A percentile compares a stretch with the other conserved stretches of the same genome.
phyloP scores from a whole-genome alignment of 2,888 invertebrate species.

The Boloria selene region DNA sequence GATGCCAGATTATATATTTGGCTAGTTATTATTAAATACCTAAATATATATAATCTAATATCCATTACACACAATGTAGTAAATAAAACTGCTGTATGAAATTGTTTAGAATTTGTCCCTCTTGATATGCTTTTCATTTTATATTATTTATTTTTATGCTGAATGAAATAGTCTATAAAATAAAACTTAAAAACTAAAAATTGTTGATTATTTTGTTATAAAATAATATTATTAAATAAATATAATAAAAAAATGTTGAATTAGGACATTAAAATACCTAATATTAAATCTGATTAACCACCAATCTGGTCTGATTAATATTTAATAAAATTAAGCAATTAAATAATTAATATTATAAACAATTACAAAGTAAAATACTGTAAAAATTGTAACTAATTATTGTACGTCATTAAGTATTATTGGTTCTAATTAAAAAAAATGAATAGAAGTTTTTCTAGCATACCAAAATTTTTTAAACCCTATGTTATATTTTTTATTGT shows the following conservation, averaged over 20 bases:
- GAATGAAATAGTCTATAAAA: conserved; percentile 1
- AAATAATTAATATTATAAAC: conserved; percentile 19
- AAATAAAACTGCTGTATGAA: conserved; percentile 1
- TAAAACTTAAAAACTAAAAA: conserved; percentile 13
- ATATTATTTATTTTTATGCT: too few species aligned
- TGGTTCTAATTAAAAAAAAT: conserved; percentile 6
- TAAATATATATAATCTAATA: background rate
- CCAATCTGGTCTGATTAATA: conserved; percentile 5
- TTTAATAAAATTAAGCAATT: conserved; percentile 10
- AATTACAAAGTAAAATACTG: conserved; percentile 30
- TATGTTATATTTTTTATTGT: too few species aligned
- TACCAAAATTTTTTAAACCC: too few species aligned
- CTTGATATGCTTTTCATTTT: conserved; percentile 19
- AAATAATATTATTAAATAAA: conserved; percentile 11
- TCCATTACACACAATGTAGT: background rate
- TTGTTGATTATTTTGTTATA: conserved; percentile 1
- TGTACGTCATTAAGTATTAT: background rate
- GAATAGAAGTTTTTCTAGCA: background rate
- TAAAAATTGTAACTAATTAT: conserved; percentile 20
- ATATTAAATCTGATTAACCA: background rate
- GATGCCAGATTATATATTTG: background rate
- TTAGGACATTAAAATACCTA: background rate
- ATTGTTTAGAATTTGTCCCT: conserved; percentile 2
- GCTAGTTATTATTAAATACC: background rate
- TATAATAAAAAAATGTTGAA: background rate